Percentiles rank a stretch among this genome's conserved stretches.
Conservation (phyloP, 2,113 vertebrate species). For the Gymnarchus niloticus region DNA sequence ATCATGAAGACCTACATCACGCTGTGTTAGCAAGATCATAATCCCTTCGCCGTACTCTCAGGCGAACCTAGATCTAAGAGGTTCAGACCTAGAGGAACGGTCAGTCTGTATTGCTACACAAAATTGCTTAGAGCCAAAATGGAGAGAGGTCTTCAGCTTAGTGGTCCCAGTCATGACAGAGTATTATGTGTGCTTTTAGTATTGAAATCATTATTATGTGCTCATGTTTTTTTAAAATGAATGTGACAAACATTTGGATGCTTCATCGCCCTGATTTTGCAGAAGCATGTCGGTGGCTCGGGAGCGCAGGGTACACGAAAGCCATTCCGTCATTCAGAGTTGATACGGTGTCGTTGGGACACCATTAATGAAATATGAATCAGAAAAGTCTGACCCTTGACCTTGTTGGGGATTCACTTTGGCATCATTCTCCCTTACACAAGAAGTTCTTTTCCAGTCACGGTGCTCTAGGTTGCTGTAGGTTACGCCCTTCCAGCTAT, state of each 20-base stretch:
- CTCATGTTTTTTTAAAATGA: not conserved
- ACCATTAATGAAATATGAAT: not conserved
- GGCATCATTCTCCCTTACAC: not conserved
- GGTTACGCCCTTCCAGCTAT: conserved; percentile 8
- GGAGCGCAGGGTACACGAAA: not conserved
- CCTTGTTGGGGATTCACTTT: not conserved
- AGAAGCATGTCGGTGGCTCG: not conserved
- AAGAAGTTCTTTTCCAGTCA: too few relatives aligned
- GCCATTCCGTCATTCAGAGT: not conserved
- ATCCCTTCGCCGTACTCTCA: too few relatives aligned
- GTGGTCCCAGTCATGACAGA: not conserved
- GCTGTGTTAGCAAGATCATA: too few relatives aligned
- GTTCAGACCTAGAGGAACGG: too few relatives aligned
- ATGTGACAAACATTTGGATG: not conserved
- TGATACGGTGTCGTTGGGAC: not conserved
- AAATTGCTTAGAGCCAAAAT: too few relatives aligned
- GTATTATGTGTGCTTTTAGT: not conserved
- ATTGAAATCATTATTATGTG: not conserved
- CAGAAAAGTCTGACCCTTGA: not conserved
- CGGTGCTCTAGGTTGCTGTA: not conserved
- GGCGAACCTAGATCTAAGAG: too few relatives aligned
- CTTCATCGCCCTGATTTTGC: not conserved
- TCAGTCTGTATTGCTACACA: too few relatives aligned
- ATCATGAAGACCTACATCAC: too few relatives aligned
- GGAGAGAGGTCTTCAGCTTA: not conserved